Percentiles rank a stretch among this genome's conserved stretches.
Evolutionary conservation across 2,797 vertebrate species (phyloP).

Genomic region (Phataginus tetradactyla): DNA sequence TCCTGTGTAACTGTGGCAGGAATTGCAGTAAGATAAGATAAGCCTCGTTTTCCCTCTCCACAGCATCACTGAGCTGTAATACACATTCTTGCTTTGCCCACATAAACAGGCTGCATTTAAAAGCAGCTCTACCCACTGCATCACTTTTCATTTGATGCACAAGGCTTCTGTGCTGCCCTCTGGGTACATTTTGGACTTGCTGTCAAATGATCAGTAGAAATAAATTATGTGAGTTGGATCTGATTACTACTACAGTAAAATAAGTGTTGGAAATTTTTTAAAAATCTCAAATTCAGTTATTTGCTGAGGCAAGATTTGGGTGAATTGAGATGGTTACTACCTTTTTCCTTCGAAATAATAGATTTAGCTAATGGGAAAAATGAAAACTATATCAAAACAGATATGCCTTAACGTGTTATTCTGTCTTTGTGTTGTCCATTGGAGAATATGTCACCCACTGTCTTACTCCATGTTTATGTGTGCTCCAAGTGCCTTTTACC

Average conservation of each 20-base stretch:
- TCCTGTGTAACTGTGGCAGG: neutral
- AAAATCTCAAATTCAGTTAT: neutral
- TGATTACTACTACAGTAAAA: neutral
- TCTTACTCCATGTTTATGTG: neutral
- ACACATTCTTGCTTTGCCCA: neutral
- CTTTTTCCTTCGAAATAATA: neutral
- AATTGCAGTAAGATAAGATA: neutral
- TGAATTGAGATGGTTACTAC: neutral
- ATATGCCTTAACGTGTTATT: accelerated
- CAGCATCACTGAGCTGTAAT: neutral
- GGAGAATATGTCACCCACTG: neutral
- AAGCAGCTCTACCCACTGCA: neutral
- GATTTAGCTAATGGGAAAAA: neutral
- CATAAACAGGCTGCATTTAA: no score
- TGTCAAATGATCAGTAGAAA: neutral
- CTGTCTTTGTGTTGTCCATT: neutral
- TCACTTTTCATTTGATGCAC: neutral
- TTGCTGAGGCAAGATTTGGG: neutral
- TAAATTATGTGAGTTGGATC: neutral
- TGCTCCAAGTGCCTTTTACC: neutral
- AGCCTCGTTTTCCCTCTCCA: neutral
- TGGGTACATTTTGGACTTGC: neutral
- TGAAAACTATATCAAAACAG: neutral
- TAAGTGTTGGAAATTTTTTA: neutral
- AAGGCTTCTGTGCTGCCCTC: no score